Percentiles rank a stretch among this genome's conserved stretches.
Conservation (phyloP, 2,113 vertebrate species). For the Brachirus orientalis region DNA sequence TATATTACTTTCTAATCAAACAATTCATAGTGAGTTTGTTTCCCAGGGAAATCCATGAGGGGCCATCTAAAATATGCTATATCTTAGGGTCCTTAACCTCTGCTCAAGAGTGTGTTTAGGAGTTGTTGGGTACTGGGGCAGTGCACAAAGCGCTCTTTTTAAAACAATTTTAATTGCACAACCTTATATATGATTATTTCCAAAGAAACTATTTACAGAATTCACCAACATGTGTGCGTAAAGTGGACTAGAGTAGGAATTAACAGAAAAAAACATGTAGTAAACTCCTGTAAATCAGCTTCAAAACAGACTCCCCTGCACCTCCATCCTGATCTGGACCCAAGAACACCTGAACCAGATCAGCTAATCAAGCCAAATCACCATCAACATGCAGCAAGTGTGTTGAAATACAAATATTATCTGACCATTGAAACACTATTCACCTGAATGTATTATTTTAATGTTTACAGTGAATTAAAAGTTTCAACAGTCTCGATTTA, state of each 20-base stretch:
- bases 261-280: slow-evolving; percentile 12
- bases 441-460: not conserved
- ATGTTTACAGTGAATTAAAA: slow-evolving; percentile 12
- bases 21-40: too few relatives aligned
- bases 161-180: slow-evolving; percentile 69
- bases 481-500: slow-evolving; percentile 12
- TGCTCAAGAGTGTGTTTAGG: too few relatives aligned
- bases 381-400: not conserved
- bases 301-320: not conserved
- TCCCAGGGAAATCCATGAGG: too few relatives aligned
- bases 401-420: not conserved
- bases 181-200: slow-evolving; percentile 36
- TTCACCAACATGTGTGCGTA: slow-evolving; percentile 51
- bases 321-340: slow-evolving; percentile 11
- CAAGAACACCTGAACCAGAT: slow-evolving; percentile 25
- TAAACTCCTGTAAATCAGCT: slow-evolving; percentile 12
- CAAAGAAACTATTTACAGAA: slow-evolving; percentile 21
- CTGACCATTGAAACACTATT: not conserved
- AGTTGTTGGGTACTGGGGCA: not conserved
- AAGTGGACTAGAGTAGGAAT: slow-evolving; percentile 56
- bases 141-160: not conserved
- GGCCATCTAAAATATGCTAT: too few relatives aligned
- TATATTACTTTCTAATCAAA: too few relatives aligned
- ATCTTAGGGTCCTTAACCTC: too few relatives aligned
- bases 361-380: slow-evolving; percentile 1